phyloP scores from a whole-genome alignment of 2,888 invertebrate genomes.

The Notodromas monacha region DNA sequence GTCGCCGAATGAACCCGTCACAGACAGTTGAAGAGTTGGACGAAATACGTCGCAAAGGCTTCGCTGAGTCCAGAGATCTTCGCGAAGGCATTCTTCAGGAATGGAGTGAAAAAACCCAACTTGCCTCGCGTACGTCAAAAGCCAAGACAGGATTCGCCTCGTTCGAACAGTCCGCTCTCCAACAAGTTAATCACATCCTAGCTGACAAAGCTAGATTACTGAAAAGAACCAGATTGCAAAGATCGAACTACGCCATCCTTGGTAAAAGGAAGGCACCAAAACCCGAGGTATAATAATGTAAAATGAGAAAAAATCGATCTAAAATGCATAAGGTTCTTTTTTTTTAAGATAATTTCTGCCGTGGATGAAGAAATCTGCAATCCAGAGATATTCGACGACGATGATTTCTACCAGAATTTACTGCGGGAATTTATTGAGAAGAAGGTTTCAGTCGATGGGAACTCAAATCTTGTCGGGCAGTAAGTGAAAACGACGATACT shows the following conservation, averaged over 20 bases:
- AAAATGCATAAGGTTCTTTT: no score
- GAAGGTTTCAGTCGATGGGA: constrained; percentile 40
- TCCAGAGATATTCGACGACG: constrained; percentile 83
- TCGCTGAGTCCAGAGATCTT: no score
- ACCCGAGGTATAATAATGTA: not conserved
- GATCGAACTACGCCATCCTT: constrained; percentile 33
- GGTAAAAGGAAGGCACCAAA: constrained; percentile 20
- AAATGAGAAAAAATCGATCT: no score
- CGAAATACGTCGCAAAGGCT: no score
- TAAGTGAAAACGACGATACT: no score
- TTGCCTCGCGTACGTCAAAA: constrained; percentile 27
- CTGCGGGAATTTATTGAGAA: constrained; percentile 66
- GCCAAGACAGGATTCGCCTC: constrained; percentile 24
- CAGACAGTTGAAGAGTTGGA: no score
- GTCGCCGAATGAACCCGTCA: no score
- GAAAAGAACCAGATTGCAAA: constrained; percentile 39
- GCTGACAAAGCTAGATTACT: constrained; percentile 39
- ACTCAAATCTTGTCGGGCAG: no score
- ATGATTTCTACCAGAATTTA: constrained; percentile 81
- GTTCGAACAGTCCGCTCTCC: constrained; percentile 22
- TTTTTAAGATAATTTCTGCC: no score
- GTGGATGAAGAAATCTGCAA: no score
- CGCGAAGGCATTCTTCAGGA: constrained; percentile 52
- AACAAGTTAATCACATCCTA: constrained; percentile 55
- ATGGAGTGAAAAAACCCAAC: constrained; percentile 71